Evolutionary conservation across 2,113 vertebrate species (phyloP).

Genomic region (Corydoras maculifer): DNA sequence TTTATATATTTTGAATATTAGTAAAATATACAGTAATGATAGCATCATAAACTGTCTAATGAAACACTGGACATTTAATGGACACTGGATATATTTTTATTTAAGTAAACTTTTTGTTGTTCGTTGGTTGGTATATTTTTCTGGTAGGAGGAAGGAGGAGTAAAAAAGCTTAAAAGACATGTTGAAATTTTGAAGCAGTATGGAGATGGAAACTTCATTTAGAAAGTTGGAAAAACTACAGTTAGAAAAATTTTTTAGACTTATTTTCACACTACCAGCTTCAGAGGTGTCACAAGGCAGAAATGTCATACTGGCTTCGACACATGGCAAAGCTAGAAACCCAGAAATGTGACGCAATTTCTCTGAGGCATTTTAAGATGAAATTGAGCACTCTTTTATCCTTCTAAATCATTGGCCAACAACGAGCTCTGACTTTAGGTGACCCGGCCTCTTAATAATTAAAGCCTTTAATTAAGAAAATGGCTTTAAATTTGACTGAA

Average conservation of each 20-base stretch:
- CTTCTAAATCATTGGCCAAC: constrained; percentile 12
- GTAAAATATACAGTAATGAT: too few relatives aligned
- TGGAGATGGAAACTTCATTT: too few relatives aligned
- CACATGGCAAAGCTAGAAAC: constrained; percentile 12
- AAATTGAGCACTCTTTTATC: constrained; percentile 27
- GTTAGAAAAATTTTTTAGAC: not conserved
- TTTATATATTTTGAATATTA: too few relatives aligned
- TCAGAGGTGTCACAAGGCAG: not conserved
- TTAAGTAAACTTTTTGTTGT: too few relatives aligned
- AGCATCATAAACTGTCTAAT: too few relatives aligned
- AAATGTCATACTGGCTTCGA: constrained; percentile 13
- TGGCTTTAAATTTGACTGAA: constrained; percentile 58
- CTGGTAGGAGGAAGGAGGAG: too few relatives aligned
- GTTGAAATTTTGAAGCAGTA: too few relatives aligned
- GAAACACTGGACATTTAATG: too few relatives aligned
- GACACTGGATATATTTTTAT: too few relatives aligned
- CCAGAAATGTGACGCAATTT: constrained; percentile 21
- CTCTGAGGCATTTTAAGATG: constrained; percentile 20
- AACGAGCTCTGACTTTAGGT: constrained; percentile 40
- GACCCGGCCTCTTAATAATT: constrained; percentile 39
- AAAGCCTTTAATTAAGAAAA: constrained; percentile 60
- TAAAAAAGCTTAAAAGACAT: too few relatives aligned
- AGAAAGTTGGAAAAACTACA: not conserved
- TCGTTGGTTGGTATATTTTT: too few relatives aligned
- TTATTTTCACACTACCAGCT: not conserved